These are phyloP conservation scores for Ammodytes marinus DNA, from an alignment of 2,113 vertebrate species.

Conservation along the genomic window DNA sequence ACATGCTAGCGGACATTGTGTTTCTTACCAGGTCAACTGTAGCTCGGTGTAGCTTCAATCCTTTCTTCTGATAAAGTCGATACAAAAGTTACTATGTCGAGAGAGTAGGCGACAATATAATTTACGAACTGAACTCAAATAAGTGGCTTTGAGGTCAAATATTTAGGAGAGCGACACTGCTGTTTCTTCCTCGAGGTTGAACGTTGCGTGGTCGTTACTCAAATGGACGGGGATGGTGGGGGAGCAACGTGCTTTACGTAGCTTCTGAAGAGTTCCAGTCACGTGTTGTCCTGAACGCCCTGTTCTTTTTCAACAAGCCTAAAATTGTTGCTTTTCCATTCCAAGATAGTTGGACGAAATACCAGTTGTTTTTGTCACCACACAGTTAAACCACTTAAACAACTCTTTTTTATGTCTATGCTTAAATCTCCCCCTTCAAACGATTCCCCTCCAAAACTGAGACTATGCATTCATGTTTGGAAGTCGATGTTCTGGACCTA, in stretches of 20 bases:
- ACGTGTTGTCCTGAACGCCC: not conserved
- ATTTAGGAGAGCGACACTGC: rapidly evolving
- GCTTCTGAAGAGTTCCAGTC: conserved; percentile 60
- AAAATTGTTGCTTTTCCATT: too few species aligned
- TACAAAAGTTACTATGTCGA: not conserved
- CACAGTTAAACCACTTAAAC: too few species aligned
- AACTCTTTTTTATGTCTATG: too few species aligned
- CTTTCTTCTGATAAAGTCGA: conserved; percentile 11
- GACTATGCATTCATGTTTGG: too few species aligned
- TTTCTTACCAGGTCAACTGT: conserved; percentile 47
- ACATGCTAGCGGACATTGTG: not conserved
- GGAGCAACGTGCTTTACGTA: not conserved
- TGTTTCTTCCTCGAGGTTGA: rapidly evolving
- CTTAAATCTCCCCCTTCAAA: too few species aligned
- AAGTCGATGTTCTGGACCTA: too few species aligned
- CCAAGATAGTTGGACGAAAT: too few species aligned
- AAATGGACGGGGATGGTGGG: rapidly evolving
- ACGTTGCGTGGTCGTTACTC: not conserved
- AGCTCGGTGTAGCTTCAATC: not conserved
- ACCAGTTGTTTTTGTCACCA: too few species aligned
- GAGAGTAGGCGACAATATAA: rapidly evolving
- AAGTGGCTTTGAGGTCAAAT: not conserved
- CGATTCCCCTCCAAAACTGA: too few species aligned
- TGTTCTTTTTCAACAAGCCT: not conserved
- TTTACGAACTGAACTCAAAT: rapidly evolving